Percentiles rank a stretch among this genome's conserved stretches.
phyloP scores from a whole-genome alignment of 2,888 invertebrate genomes.

The Cataglyphis livida region DNA sequence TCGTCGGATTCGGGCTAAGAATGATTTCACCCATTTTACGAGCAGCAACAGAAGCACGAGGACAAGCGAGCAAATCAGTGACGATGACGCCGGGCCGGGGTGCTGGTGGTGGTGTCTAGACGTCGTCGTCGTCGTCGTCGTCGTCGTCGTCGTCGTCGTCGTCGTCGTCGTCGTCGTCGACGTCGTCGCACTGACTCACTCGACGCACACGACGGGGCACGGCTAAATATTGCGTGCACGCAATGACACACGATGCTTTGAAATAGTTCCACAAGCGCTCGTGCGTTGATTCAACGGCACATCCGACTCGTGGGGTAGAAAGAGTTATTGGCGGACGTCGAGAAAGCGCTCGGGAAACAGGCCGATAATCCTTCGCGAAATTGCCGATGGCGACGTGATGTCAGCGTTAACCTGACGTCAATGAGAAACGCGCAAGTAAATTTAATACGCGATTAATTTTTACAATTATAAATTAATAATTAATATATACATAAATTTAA shows the following conservation, averaged over 20 bases:
- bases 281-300: conserved; percentile 72
- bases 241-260: conserved; percentile 80
- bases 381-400: conserved; percentile 7
- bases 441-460: neutral
- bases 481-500: neutral
- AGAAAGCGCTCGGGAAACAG: conserved; percentile 19
- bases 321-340: conserved; percentile 45
- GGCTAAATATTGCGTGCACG: conserved; percentile 83
- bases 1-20: conserved; percentile 54
- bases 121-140: conserved; percentile 67
- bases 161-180: conserved; percentile 72
- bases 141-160: conserved; percentile 63
- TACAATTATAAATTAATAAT: neutral
- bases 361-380: conserved; percentile 40
- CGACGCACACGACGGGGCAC: conserved; percentile 66
- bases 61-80: conserved; percentile 75
- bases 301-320: conserved; percentile 52
- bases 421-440: neutral
- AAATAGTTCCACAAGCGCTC: conserved; percentile 77
- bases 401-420: neutral
- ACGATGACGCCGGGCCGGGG: conserved; percentile 71
- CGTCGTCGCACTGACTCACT: conserved; percentile 77
- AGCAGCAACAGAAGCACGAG: conserved; percentile 63
- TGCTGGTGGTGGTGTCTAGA: conserved; percentile 77
- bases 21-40: conserved; percentile 71